Evolutionary conservation across 2,113 vertebrate genomes (phyloP).

Genomic region (Aldabrachelys gigantea): DNA sequence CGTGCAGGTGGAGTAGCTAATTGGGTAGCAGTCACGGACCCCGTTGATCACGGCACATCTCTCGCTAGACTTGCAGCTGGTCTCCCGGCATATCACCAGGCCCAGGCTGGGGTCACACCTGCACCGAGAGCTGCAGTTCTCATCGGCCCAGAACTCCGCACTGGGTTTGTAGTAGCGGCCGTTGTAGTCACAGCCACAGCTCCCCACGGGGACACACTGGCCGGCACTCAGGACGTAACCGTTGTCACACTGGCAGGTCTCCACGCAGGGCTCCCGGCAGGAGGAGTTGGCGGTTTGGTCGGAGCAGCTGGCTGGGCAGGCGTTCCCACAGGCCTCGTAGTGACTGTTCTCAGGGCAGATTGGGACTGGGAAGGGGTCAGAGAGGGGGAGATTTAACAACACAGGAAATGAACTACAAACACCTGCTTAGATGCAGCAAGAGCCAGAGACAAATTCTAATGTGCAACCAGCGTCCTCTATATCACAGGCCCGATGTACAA

Average conservation of each 20-base stretch:
- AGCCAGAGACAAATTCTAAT: not conserved
- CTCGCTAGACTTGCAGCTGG: slow-evolving; percentile 60
- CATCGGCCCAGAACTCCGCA: slow-evolving; percentile 62
- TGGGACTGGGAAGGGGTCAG: slow-evolving; percentile 21
- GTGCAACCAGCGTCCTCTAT: not conserved
- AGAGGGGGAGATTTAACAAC: not conserved
- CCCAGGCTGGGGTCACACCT: slow-evolving; percentile 38
- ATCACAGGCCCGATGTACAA: no score
- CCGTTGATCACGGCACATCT: slow-evolving; percentile 70
- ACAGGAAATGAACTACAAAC: not conserved
- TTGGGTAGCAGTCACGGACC: slow-evolving; percentile 65
- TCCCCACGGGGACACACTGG: slow-evolving; percentile 28
- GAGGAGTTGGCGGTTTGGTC: rapidly evolving
- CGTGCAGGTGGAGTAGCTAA: slow-evolving; percentile 57
- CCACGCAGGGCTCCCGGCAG: slow-evolving; percentile 64
- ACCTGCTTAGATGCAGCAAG: not conserved
- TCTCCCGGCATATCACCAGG: slow-evolving; percentile 70
- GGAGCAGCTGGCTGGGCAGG: slow-evolving; percentile 71
- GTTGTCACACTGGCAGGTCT: slow-evolving; percentile 70
- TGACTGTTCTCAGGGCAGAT: slow-evolving; percentile 75
- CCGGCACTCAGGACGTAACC: slow-evolving; percentile 59
- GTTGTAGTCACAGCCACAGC: slow-evolving; percentile 66
- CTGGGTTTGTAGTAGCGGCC: slow-evolving; percentile 36
- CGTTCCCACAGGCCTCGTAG: slow-evolving; percentile 73
- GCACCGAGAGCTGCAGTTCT: slow-evolving; percentile 46